Evolutionary conservation across 2,797 vertebrate genomes (phyloP).

Genomic region (Ciconia nigra): DNA sequence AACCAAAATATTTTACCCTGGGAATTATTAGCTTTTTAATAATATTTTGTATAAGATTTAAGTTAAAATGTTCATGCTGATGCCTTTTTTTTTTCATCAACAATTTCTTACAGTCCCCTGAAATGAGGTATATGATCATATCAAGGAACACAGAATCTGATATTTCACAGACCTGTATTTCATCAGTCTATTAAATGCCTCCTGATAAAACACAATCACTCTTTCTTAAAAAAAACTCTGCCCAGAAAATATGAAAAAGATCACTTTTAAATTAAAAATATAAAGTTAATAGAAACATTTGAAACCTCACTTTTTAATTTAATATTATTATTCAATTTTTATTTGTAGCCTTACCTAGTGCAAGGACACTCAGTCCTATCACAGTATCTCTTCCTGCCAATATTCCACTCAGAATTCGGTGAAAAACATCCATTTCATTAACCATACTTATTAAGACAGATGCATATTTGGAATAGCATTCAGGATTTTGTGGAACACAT

Average conservation of each 20-base stretch:
- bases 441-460: conserved; percentile 68
- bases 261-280: neutral
- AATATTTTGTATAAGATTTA: neutral
- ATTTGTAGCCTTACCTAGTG: conserved; percentile 71
- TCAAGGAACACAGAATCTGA: neutral
- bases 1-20: neutral
- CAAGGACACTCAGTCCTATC: conserved; percentile 73
- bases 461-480: conserved; percentile 76
- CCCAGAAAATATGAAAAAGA: neutral
- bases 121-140: neutral
- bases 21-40: neutral
- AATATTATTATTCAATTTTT: neutral
- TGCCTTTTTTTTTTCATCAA: neutral
- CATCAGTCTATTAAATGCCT: neutral
- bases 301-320: neutral
- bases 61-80: neutral
- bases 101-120: neutral
- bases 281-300: neutral
- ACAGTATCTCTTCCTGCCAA: conserved; percentile 76
- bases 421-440: conserved; percentile 75
- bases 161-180: neutral
- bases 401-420: conserved; percentile 74
- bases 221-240: neutral
- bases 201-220: neutral
- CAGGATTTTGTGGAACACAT: conserved; percentile 76